Evolutionary conservation across 2,888 invertebrate genomes (phyloP), one percentile per base, ranked within the genome.

Genomic region (Cantharis flavilabris): DNA sequence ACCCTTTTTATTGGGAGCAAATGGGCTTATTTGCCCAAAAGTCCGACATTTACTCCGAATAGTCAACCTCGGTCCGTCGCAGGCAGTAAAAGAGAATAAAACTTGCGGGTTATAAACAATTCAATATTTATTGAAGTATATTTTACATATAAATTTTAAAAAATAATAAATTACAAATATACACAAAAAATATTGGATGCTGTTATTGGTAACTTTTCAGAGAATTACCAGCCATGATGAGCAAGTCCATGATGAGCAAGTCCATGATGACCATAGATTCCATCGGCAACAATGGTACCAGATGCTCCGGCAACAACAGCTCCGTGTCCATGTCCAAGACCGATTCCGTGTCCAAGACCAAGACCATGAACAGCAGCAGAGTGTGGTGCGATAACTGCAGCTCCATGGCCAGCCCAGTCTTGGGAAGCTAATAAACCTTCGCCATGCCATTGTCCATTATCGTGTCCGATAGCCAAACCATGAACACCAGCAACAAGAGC

Each of bases 321-420:
- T 49, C 49, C 49, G 11, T 49, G 49, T n/a, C 49, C 49, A n/a
- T 84, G 84, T 26, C 79, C 81, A 62, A 84, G 82, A 64, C 84
- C 83, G 69, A 78, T 80, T 30, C 81, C 81, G 28, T 76, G 77
- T 26, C 72, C 76, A 23, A 26, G 23, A 70, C 72, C 77, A 20
- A 49, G 49, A 49, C 49, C n/a, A 49, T 49, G 13, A 33, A 33
- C 2, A 49, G 49, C 49, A 3, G 7, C 49, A 26, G 26, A 26
- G 26, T 26, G 26, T 26, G 26, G 26, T 26, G 33, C 33, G 33
- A 33, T 33, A n/a, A 33, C n/a, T 9, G 49, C 49, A 5, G 7
- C 49, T 26, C 70, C 77, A 16, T 76, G 69, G 69, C 75, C 72
- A 71, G 78, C 65, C 65, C 65, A 67, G 11, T 67, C 65, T 67